phyloP scores from a whole-genome alignment of 2,797 vertebrate genomes.

The Scarus forsteni region DNA sequence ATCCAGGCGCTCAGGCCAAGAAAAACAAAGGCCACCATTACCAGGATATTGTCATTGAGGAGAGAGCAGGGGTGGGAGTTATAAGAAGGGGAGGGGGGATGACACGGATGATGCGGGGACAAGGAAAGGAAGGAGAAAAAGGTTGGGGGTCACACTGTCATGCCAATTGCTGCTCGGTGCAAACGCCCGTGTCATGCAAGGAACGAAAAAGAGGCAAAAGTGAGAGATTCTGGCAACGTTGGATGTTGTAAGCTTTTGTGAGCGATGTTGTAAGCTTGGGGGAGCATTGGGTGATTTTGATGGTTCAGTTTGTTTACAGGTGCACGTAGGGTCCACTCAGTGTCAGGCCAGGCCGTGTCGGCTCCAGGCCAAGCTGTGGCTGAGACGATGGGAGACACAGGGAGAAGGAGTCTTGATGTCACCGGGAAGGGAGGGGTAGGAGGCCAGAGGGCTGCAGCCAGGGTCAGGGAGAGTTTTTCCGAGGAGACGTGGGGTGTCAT shows the following conservation, averaged over 20 bases:
- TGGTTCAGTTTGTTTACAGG: constrained; percentile 77
- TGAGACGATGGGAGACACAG: constrained; percentile 71
- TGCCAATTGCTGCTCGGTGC: constrained; percentile 76
- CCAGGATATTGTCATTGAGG: constrained; percentile 80
- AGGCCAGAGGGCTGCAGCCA: constrained; percentile 64
- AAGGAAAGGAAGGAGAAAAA: constrained; percentile 45
- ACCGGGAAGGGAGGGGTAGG: constrained; percentile 1
- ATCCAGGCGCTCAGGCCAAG: constrained; percentile 86
- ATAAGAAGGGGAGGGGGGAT: constrained; percentile 29
- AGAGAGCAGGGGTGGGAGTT: constrained; percentile 59
- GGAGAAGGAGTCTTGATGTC: constrained; percentile 46
- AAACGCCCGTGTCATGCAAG: constrained; percentile 71
- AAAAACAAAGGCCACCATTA: constrained; percentile 91
- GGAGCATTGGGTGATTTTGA: constrained; percentile 13
- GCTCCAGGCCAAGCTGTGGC: constrained; percentile 69
- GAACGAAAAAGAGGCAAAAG: constrained; percentile 58
- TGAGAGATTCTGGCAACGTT: constrained; percentile 67
- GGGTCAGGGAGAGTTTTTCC: constrained; percentile 61
- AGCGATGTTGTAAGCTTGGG: constrained; percentile 69
- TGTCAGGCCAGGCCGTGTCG: constrained; percentile 59
- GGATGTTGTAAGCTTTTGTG: constrained; percentile 76
- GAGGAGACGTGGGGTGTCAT: constrained; percentile 64
- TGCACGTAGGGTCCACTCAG: constrained; percentile 60
- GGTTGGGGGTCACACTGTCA: constrained; percentile 81
- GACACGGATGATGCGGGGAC: constrained; percentile 51